phyloP scores from a whole-genome alignment of 2,797 vertebrate genomes.

The Chrysocyon brachyurus region DNA sequence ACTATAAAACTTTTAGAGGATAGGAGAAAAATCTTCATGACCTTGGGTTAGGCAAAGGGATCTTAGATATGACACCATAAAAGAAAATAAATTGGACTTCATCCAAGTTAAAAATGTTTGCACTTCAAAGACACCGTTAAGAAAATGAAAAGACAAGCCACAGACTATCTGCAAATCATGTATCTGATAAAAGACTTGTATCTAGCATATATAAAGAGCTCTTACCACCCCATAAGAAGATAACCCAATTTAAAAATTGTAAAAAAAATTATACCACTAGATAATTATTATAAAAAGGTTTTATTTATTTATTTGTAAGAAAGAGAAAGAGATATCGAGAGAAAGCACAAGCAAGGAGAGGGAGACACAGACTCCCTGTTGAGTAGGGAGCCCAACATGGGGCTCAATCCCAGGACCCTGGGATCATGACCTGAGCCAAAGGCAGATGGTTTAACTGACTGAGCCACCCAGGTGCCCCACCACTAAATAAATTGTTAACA shows the following conservation, averaged over 20 bases:
- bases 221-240: background rate
- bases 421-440: too few species aligned
- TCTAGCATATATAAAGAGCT: background rate
- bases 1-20: constrained; percentile 6
- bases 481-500: constrained; percentile 34
- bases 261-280: background rate
- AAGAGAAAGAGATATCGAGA: too few species aligned
- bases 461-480: background rate
- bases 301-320: too few species aligned
- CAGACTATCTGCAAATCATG: background rate
- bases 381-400: too few species aligned
- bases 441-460: too few species aligned
- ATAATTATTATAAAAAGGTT: background rate
- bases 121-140: background rate
- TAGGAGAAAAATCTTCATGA: background rate
- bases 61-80: background rate
- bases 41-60: background rate
- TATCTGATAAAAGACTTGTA: constrained; percentile 1
- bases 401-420: too few species aligned
- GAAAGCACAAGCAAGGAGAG: too few species aligned
- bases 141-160: background rate
- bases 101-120: constrained; percentile 17
- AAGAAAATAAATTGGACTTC: background rate
- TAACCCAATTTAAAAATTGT: background rate
- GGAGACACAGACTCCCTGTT: too few species aligned